Conservation (phyloP, 2,113 vertebrate genomes). For the Eolophus roseicapilla region DNA sequence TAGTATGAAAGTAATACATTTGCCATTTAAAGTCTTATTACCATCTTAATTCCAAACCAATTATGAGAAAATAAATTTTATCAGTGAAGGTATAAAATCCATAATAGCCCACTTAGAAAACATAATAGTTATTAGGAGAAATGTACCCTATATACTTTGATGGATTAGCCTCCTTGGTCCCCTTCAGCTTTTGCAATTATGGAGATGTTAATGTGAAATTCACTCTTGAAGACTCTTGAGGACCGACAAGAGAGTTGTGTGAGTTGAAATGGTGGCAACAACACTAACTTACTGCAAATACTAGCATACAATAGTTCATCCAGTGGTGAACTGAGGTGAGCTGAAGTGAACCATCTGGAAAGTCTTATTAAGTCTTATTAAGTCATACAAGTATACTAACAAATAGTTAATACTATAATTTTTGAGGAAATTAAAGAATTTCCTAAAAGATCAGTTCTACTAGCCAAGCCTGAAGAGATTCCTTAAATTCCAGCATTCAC, state of each 20-base stretch:
- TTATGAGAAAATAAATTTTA: conserved; percentile 23
- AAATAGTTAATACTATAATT: neutral
- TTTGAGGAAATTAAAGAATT: neutral
- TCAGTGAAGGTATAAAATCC: neutral
- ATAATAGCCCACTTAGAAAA: neutral
- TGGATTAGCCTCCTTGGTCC: neutral
- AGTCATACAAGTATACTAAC: neutral
- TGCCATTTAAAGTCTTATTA: neutral
- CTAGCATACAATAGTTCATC: neutral
- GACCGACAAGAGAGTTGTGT: neutral
- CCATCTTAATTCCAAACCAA: neutral
- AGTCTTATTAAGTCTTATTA: neutral
- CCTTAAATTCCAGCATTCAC: neutral
- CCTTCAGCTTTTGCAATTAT: neutral
- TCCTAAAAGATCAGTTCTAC: neutral
- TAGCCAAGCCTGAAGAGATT: neutral
- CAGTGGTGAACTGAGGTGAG: neutral
- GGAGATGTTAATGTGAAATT: neutral
- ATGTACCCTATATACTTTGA: neutral
- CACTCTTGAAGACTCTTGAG: neutral
- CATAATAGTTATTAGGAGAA: neutral
- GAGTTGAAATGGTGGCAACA: neutral
- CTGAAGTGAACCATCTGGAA: neutral
- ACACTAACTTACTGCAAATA: neutral
- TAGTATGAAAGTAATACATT: neutral